Conservation (phyloP, 2,797 vertebrate species). For the Echiichthys vipera region DNA sequence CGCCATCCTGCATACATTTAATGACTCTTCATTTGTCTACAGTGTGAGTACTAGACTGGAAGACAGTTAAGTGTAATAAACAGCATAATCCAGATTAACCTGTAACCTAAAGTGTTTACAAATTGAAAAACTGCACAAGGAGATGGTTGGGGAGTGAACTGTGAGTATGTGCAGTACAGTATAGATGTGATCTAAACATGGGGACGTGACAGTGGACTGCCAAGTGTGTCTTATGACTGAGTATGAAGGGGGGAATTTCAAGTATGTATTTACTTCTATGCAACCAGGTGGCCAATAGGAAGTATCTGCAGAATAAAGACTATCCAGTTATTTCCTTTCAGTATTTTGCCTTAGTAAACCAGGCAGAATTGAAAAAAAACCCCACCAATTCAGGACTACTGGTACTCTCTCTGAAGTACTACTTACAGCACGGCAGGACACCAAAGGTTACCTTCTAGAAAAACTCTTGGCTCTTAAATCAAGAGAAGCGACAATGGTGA, state of each 20-base stretch:
- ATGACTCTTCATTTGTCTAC: slow-evolving; percentile 43
- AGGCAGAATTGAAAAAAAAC: slow-evolving; percentile 27
- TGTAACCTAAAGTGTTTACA: slow-evolving; percentile 53
- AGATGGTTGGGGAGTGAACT: slow-evolving; percentile 13
- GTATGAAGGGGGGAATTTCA: slow-evolving; percentile 21
- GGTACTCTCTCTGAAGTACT: slow-evolving; percentile 30
- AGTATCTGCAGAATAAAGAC: slow-evolving; percentile 43
- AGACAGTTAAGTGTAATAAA: slow-evolving; percentile 38
- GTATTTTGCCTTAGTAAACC: slow-evolving; percentile 24
- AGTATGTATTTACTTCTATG: slow-evolving; percentile 29
- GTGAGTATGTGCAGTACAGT: background rate
- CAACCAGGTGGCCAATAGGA: slow-evolving; percentile 3
- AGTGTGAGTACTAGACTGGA: slow-evolving; percentile 36
- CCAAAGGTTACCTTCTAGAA: slow-evolving; percentile 29
- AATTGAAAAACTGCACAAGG: slow-evolving; percentile 42
- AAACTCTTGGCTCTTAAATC: slow-evolving; percentile 10
- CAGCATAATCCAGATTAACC: slow-evolving; percentile 62
- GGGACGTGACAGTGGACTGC: slow-evolving; percentile 22
- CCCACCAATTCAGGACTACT: slow-evolving; percentile 29
- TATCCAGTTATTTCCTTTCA: slow-evolving; percentile 23
- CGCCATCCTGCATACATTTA: slow-evolving; percentile 22
- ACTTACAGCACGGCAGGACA: slow-evolving; percentile 32
- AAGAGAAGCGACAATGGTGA: slow-evolving; percentile 3
- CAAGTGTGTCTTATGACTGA: slow-evolving; percentile 9
- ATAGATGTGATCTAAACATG: slow-evolving; percentile 3